Evolutionary conservation across 2,888 invertebrate species (phyloP).

Genomic region (Sphaerophoria rueppellii): DNA sequence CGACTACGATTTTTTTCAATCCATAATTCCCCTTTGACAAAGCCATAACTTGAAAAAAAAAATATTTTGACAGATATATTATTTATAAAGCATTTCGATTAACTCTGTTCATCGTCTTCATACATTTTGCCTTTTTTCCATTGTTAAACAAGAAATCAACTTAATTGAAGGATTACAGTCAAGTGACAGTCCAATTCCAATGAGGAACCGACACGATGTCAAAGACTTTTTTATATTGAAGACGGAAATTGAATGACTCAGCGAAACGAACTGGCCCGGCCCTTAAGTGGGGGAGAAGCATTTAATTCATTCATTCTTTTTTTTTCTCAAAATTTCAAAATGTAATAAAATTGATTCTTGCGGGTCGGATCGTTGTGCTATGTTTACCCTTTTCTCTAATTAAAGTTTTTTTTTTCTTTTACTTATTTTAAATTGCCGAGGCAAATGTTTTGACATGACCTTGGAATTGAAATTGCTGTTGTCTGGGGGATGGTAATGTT

Average conservation of each 20-base stretch:
- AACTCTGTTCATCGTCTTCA: slow-evolving; percentile 15
- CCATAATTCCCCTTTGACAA: neutral
- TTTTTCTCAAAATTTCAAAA: slow-evolving; percentile 1
- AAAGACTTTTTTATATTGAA: slow-evolving; percentile 9
- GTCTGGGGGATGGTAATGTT: neutral
- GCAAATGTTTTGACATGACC: slow-evolving; percentile 49
- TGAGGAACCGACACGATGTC: slow-evolving; percentile 33
- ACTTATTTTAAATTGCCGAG: slow-evolving; percentile 24
- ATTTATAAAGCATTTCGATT: slow-evolving; percentile 67
- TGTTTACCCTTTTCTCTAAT: slow-evolving; percentile 69
- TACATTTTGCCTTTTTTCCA: slow-evolving; percentile 22
- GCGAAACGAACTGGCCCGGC: slow-evolving; percentile 18
- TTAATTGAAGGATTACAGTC: slow-evolving; percentile 69
- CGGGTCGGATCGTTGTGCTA: slow-evolving; percentile 62
- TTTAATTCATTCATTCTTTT: neutral
- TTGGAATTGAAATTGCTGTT: slow-evolving; percentile 28
- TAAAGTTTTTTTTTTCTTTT: slow-evolving; percentile 31
- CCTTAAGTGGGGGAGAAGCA: slow-evolving; percentile 39
- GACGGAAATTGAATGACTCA: slow-evolving; percentile 69
- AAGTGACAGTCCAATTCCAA: slow-evolving; percentile 45
- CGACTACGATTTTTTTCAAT: neutral
- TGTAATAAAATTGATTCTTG: slow-evolving; percentile 59
- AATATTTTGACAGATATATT: slow-evolving; percentile 57
- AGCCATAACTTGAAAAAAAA: neutral
- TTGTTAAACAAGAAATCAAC: slow-evolving; percentile 56